Percentiles rank a stretch among this genome's conserved stretches.
These are phyloP conservation scores for Malthinus flaveolus DNA, from an alignment of 2,888 invertebrate genomes.

Conservation along the genomic window DNA sequence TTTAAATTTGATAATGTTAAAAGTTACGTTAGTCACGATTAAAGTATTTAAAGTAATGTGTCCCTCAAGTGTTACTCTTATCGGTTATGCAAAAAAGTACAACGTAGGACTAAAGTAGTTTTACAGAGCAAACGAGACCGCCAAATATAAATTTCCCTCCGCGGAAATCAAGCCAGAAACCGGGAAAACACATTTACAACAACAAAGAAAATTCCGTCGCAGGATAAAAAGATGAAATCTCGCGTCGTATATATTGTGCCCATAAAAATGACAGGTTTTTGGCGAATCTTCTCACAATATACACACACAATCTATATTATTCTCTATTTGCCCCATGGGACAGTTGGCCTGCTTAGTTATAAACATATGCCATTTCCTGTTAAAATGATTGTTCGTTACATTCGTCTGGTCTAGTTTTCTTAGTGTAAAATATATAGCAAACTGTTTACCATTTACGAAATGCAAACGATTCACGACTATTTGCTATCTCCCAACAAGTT, in stretches of 20 bases:
- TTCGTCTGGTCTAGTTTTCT: slow-evolving; percentile 25
- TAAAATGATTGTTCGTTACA: slow-evolving; percentile 23
- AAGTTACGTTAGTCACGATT: slow-evolving; percentile 3
- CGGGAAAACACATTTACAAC: slow-evolving; percentile 45
- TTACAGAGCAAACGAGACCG: slow-evolving; percentile 30
- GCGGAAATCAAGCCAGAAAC: slow-evolving; percentile 49
- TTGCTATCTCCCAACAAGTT: slow-evolving; percentile 25
- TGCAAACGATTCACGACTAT: slow-evolving; percentile 25
- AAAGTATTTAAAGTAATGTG: slow-evolving; percentile 13
- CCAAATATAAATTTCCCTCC: slow-evolving; percentile 51
- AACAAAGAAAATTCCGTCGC: slow-evolving; percentile 47
- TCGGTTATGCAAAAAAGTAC: slow-evolving; percentile 18
- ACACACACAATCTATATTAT: slow-evolving; percentile 44
- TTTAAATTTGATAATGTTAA: no score
- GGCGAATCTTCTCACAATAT: slow-evolving; percentile 40
- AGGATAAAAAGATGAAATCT: slow-evolving; percentile 46
- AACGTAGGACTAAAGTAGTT: slow-evolving; percentile 28
- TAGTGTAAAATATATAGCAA: slow-evolving; percentile 24
- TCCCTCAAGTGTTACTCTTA: slow-evolving; percentile 15
- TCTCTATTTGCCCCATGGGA: slow-evolving; percentile 43
- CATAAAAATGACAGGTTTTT: slow-evolving; percentile 48
- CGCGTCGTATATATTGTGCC: slow-evolving; percentile 44
- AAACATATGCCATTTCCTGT: slow-evolving; percentile 19
- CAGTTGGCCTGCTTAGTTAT: slow-evolving; percentile 33
- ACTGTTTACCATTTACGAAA: slow-evolving; percentile 27